A percentile compares a stretch with the other conserved stretches of the same genome.
Evolutionary conservation across 2,113 vertebrate genomes (phyloP).

Genomic region (Copsychus sechellarum): DNA sequence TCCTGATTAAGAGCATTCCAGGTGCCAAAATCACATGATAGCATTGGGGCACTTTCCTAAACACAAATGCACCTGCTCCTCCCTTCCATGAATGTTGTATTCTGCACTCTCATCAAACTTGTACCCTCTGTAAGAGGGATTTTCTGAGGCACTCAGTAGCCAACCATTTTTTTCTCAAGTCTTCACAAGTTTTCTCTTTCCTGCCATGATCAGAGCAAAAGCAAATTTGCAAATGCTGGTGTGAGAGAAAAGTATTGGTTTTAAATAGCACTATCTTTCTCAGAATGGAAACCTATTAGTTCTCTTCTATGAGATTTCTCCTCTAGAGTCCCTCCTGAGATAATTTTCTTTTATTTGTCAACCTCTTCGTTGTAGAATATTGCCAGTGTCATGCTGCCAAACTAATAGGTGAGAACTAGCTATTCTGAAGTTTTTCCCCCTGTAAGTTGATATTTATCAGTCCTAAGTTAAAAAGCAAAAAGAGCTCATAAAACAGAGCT

Average conservation of each 20-base stretch:
- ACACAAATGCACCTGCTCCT: background rate
- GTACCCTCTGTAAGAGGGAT: background rate
- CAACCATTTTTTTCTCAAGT: background rate
- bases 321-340: background rate
- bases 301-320: background rate
- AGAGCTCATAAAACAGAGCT: background rate
- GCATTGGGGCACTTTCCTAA: background rate
- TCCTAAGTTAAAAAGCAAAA: background rate
- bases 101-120: background rate
- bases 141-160: background rate
- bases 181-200: background rate
- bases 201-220: background rate
- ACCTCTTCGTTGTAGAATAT: background rate
- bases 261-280: background rate
- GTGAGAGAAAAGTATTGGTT: background rate
- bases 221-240: background rate
- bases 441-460: slow-evolving; percentile 4
- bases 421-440: background rate
- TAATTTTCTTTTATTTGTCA: background rate
- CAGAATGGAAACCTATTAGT: background rate
- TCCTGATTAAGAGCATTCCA: background rate
- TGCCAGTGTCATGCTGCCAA: background rate
- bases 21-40: background rate
- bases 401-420: background rate
- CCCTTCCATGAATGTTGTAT: background rate